These are phyloP conservation scores for Esox niger DNA, from an alignment of 2,113 vertebrate genomes.

Conservation along the genomic window DNA sequence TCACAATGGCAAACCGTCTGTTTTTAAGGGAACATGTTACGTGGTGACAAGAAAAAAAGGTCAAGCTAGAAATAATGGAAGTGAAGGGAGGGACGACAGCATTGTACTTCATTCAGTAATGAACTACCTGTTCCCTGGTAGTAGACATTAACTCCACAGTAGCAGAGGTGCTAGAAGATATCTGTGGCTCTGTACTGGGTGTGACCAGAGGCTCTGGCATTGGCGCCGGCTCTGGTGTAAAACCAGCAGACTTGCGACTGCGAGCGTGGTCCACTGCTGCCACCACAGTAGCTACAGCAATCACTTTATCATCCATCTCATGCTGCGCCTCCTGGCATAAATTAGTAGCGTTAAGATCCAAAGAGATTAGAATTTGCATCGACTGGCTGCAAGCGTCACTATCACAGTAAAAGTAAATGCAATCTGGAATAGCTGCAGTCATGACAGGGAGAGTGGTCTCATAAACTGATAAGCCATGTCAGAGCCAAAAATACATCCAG, in stretches of 20 bases:
- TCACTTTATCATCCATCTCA: slow-evolving; percentile 73
- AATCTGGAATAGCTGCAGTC: too few species aligned
- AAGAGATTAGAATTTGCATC: not conserved
- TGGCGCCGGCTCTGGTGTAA: slow-evolving; percentile 65
- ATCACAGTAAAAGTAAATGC: not conserved
- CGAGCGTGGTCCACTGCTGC: slow-evolving; percentile 88
- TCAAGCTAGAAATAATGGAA: not conserved
- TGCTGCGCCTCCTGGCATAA: slow-evolving; percentile 68
- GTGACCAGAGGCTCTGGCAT: too few species aligned
- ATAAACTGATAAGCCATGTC: not conserved
- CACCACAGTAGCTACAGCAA: slow-evolving; percentile 83
- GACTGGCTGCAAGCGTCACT: not conserved
- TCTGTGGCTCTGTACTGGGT: slow-evolving; percentile 71
- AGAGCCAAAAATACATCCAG: not conserved
- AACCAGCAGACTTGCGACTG: slow-evolving; percentile 69
- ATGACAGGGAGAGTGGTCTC: too few species aligned
- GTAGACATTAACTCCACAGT: slow-evolving; percentile 71
- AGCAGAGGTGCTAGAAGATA: slow-evolving; percentile 48
- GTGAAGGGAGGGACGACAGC: not conserved
- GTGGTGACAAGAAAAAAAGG: not conserved
- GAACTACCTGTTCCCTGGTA: slow-evolving; percentile 75
- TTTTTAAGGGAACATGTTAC: too few species aligned
- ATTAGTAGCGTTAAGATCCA: slow-evolving; percentile 42
- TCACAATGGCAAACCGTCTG: too few species aligned
- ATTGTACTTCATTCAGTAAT: not conserved